Evolutionary conservation across 1,140 invertebrate species (phyloP), one percentile per base, ranked within the genome.

Genomic region (Drosophila hydei): DNA sequence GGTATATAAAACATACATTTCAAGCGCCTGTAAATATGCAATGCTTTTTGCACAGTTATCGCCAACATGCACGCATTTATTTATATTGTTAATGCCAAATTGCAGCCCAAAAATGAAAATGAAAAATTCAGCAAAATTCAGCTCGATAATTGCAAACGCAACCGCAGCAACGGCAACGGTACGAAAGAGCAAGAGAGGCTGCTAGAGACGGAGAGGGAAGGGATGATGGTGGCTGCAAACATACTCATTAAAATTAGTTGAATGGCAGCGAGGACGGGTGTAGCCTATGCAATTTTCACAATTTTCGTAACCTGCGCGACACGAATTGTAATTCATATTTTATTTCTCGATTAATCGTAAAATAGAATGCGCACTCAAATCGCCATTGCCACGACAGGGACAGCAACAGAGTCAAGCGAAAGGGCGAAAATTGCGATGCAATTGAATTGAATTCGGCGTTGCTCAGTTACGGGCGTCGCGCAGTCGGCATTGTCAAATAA

Each of bases 241-340:
- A 59, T 55, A 74, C 62, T 80, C 81, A 85, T 87, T 85, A 74
- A 87, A 80, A 68, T 80, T 69, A 14, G 58, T 45, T 12, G 7
- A 11, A 27, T 21, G 11, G 8, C 14, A 12, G 36, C 48, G n/a
- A 4, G 30, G 9, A 27, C 23, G 38, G 7, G 14, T 16, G 38
- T 14, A 6, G 30, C 23, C 43, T 23, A 12, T 33, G 30, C 30
- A 33, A 33, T 33, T 33, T 33, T 6, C 14, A 42, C 33, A 33
- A 58, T 58, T 69, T 69, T 48, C 59, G 64, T 81, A 81, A 81
- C 78, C 77, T 81, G 62, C 43, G 16, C 27, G 63, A 18, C 62
- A 80, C 43, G 71, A 85, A 85, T 77, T 87, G 62, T 78, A 75
- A 77, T 87, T 80, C 68, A 88, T 88, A 88, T 87, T 87, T 87